A percentile compares a stretch with the other conserved stretches of the same genome.
Evolutionary conservation across 2,113 vertebrate genomes (phyloP).

Genomic region (Toxostoma redivivum): DNA sequence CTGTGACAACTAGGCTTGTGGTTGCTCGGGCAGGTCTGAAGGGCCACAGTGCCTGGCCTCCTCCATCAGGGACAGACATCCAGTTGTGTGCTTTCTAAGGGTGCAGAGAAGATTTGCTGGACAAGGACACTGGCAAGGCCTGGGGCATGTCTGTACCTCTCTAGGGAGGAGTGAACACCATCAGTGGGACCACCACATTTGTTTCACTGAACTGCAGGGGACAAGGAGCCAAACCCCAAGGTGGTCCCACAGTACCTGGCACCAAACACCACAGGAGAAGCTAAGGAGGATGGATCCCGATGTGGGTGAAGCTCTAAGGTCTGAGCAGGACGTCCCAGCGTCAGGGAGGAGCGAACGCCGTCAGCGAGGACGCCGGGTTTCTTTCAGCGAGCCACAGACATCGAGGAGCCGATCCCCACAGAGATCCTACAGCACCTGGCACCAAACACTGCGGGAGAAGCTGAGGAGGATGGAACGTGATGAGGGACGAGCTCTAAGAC

Average conservation of each 20-base stretch:
- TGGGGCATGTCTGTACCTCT: background rate
- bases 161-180: background rate
- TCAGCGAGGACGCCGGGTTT: background rate
- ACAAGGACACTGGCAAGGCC: background rate
- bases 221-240: background rate
- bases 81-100: background rate
- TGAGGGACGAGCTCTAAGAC: background rate
- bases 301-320: background rate
- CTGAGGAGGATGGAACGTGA: background rate
- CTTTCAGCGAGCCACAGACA: rapidly evolving
- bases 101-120: background rate
- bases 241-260: background rate
- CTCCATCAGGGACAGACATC: background rate
- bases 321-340: rapidly evolving
- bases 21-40: background rate
- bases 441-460: background rate
- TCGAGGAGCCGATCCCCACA: background rate
- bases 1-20: background rate
- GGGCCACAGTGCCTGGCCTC: background rate
- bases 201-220: background rate
- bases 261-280: background rate
- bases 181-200: rapidly evolving
- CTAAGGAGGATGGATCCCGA: background rate
- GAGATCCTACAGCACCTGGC: background rate
- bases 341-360: background rate